Evolutionary conservation across 2,113 vertebrate genomes (phyloP).

Genomic region (Caranx ignobilis): DNA sequence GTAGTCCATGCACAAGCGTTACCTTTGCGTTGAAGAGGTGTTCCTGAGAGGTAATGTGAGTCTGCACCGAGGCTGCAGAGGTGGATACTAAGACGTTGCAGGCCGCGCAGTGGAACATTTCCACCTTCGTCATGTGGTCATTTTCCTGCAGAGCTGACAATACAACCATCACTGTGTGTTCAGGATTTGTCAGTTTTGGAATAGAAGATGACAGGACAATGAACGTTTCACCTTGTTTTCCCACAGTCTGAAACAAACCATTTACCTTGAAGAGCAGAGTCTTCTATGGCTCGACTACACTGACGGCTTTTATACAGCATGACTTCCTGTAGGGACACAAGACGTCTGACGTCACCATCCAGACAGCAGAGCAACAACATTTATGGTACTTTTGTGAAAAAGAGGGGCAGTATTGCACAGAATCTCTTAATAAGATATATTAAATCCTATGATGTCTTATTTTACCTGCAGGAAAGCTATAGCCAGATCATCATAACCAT

Average conservation of each 20-base stretch:
- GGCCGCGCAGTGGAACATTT: slow-evolving; percentile 75
- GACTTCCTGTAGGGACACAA: slow-evolving; percentile 58
- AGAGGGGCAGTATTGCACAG: background rate
- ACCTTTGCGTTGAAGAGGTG: slow-evolving; percentile 72
- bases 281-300: slow-evolving; percentile 60
- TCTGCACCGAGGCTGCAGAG: slow-evolving; percentile 61
- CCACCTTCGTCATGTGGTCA: slow-evolving; percentile 79
- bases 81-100: slow-evolving; percentile 65
- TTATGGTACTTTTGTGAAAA: background rate
- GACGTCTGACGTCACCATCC: background rate
- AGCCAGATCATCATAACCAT: slow-evolving; percentile 70
- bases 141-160: slow-evolving; percentile 71
- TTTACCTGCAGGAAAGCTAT: slow-evolving; percentile 78
- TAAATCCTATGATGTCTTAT: background rate
- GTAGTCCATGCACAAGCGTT: background rate
- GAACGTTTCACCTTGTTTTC: background rate
- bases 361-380: background rate
- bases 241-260: background rate
- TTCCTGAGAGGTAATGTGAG: slow-evolving; percentile 70
- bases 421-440: background rate
- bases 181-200: background rate
- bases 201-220: background rate
- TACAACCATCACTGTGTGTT: background rate
- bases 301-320: slow-evolving; percentile 68
- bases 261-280: slow-evolving; percentile 60